These are phyloP conservation scores for Sebastes iracundus DNA, from an alignment of 2,797 vertebrate species.

Conservation along the genomic window DNA sequence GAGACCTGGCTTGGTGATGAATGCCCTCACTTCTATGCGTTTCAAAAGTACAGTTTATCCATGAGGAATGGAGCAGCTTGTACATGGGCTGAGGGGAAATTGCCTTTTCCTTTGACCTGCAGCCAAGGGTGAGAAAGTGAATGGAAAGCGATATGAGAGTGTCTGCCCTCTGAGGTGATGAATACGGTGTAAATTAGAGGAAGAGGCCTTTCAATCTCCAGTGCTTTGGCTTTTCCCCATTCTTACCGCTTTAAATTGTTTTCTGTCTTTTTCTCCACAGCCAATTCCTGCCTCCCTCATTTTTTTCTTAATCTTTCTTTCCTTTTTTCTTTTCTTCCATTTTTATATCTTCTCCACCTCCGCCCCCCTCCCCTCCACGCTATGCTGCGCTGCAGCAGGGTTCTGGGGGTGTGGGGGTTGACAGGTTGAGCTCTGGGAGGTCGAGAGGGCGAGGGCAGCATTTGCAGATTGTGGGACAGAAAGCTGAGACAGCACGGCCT, in stretches of 20 bases:
- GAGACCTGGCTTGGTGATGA: conserved; percentile 69
- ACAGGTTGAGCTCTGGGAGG: conserved; percentile 74
- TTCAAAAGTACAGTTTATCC: conserved; percentile 82
- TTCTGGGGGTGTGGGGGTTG: conserved; percentile 46
- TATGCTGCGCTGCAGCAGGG: conserved; percentile 8
- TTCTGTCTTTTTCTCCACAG: conserved; percentile 57
- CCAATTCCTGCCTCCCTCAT: conserved; percentile 26
- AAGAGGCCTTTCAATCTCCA: conserved; percentile 69
- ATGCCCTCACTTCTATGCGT: conserved; percentile 69
- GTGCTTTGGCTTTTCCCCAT: conserved; percentile 34
- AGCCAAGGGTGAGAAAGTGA: conserved; percentile 72
- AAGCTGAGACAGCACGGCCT: conserved; percentile 80
- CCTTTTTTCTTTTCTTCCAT: conserved; percentile 12
- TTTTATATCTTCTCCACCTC: conserved; percentile 27
- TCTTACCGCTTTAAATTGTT: conserved; percentile 57
- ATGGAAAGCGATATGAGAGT: conserved; percentile 69
- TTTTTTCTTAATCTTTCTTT: conserved; percentile 39
- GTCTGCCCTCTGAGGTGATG: conserved; percentile 72
- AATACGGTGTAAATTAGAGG: conserved; percentile 71
- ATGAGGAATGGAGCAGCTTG: conserved; percentile 73
- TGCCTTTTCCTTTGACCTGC: conserved; percentile 77
- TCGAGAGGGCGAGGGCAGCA: conserved; percentile 69
- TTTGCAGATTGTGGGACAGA: conserved; percentile 71
- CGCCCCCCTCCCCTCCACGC: neutral
- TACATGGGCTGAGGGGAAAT: conserved; percentile 70